phyloP scores from a whole-genome alignment of 2,797 vertebrate species.

The Vireo griseus region DNA sequence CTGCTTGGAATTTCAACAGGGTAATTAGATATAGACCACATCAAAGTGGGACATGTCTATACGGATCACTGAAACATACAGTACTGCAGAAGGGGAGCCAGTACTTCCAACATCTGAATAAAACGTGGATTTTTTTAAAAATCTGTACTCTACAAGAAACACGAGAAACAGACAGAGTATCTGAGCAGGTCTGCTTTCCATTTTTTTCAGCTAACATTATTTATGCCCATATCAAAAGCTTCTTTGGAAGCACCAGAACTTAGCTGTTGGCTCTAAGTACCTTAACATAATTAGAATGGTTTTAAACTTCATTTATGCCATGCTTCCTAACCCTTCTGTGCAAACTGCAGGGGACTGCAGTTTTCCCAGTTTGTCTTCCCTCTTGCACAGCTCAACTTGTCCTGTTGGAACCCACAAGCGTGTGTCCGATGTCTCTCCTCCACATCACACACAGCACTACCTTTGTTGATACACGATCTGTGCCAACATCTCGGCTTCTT shows the following conservation, averaged over 20 bases:
- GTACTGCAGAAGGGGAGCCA: neutral
- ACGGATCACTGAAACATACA: constrained; percentile 4
- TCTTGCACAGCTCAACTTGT: neutral
- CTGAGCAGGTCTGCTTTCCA: neutral
- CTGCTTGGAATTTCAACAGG: constrained; percentile 55
- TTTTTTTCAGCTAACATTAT: neutral
- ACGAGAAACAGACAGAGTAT: neutral
- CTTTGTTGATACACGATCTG: neutral
- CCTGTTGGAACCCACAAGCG: neutral
- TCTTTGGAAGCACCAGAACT: neutral
- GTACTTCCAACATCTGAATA: neutral
- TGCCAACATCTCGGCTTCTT: neutral
- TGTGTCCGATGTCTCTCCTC: neutral
- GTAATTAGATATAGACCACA: constrained; percentile 47
- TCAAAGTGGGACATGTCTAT: constrained; percentile 33
- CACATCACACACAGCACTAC: accelerated
- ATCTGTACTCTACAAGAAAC: neutral
- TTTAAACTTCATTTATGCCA: neutral
- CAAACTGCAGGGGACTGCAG: neutral
- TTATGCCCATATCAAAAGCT: neutral
- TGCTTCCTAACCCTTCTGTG: neutral
- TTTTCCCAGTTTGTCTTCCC: neutral
- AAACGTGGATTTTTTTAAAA: neutral
- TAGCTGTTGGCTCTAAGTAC: neutral
- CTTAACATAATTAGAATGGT: neutral